These are phyloP conservation scores for Metallyticus violacea DNA, from an alignment of 2,888 invertebrate species.

Conservation along the genomic window DNA sequence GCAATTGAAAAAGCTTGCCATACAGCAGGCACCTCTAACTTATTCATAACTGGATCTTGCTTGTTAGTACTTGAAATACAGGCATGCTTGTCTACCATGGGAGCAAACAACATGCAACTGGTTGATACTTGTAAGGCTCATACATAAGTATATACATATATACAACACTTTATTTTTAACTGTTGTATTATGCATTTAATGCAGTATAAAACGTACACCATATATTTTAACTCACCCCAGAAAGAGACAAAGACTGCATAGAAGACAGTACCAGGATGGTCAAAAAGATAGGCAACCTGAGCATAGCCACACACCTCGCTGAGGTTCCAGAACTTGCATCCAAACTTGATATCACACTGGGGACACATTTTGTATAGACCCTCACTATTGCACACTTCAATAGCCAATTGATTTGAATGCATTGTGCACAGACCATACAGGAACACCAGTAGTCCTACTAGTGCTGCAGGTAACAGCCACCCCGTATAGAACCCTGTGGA, in stretches of 20 bases:
- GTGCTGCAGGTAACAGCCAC: conserved; percentile 54
- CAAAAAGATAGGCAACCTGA: conserved; percentile 53
- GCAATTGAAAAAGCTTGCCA: too few species aligned
- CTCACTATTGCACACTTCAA: conserved; percentile 50
- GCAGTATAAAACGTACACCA: not conserved
- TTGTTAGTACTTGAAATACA: too few species aligned
- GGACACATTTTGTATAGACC: conserved; percentile 54
- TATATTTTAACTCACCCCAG: conserved; percentile 47
- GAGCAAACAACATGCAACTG: too few species aligned
- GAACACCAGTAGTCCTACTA: conserved; percentile 56
- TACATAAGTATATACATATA: too few species aligned
- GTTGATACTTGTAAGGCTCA: too few species aligned
- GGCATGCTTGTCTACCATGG: too few species aligned
- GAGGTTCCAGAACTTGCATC: conserved; percentile 54
- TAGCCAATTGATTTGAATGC: conserved; percentile 48
- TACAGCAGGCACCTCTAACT: too few species aligned
- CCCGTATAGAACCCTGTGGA: conserved; percentile 55
- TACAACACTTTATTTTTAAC: too few species aligned
- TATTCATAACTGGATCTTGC: too few species aligned
- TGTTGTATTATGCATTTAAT: not conserved
- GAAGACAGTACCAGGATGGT: conserved; percentile 56
- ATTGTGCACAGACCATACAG: conserved; percentile 52
- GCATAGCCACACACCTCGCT: conserved; percentile 53
- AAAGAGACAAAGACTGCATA: conserved; percentile 55
- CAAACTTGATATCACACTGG: conserved; percentile 51